Evolutionary conservation across 2,797 vertebrate species (phyloP).

Genomic region (Rallus crepitans): DNA sequence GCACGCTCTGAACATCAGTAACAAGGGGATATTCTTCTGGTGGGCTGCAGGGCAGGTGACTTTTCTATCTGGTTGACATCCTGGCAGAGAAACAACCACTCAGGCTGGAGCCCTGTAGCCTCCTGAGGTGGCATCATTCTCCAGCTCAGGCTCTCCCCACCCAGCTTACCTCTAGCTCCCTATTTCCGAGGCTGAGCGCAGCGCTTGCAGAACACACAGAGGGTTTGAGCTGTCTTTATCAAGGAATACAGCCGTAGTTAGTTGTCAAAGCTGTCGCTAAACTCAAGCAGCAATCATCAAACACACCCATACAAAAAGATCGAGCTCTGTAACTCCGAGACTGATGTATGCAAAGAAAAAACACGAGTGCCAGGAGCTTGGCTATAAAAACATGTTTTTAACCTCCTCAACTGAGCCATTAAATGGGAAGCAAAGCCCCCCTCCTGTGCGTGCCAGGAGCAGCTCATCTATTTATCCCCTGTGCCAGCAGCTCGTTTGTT

Average conservation of each 20-base stretch:
- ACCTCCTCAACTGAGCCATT: background rate
- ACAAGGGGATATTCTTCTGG: background rate
- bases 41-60: background rate
- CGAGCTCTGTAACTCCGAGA: background rate
- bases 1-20: background rate
- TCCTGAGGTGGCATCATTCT: background rate
- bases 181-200: rapidly evolving
- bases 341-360: background rate
- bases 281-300: slow-evolving; percentile 2
- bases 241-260: background rate
- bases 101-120: background rate
- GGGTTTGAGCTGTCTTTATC: background rate
- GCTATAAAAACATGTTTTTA: background rate
- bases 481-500: background rate
- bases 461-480: background rate
- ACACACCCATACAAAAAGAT: background rate
- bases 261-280: slow-evolving; percentile 33
- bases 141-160: background rate
- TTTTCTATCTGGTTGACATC: background rate
- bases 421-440: background rate
- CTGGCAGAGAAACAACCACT: background rate
- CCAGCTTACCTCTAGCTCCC: background rate
- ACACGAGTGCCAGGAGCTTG: background rate
- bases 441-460: background rate
- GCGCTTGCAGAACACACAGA: background rate